Percentiles rank a stretch among this genome's conserved stretches.
Conservation (phyloP, 2,113 vertebrate genomes). For the Austrofundulus limnaeus region DNA sequence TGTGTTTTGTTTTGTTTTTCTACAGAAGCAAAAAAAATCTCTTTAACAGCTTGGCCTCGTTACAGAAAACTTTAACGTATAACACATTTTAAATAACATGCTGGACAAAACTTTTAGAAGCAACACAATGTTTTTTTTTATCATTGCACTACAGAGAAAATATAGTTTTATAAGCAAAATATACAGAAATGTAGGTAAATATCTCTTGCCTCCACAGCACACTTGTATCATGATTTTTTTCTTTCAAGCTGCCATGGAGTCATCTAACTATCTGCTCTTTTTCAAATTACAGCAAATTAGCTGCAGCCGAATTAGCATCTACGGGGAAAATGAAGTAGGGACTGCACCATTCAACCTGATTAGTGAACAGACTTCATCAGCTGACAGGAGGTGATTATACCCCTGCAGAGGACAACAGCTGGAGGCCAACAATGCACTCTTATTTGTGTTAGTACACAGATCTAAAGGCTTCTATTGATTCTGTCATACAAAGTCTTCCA, state of each 20-base stretch:
- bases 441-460: not conserved
- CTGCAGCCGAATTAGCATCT: slow-evolving; percentile 11
- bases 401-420: slow-evolving; percentile 10
- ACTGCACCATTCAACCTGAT: slow-evolving; percentile 1
- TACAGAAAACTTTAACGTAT: slow-evolving; percentile 42
- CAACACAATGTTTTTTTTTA: slow-evolving; percentile 8
- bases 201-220: slow-evolving; percentile 13
- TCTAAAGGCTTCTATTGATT: not conserved
- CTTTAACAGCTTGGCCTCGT: slow-evolving; percentile 17
- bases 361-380: slow-evolving; percentile 10
- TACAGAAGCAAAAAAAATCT: slow-evolving; percentile 22
- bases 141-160: slow-evolving; percentile 3
- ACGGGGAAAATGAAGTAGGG: not conserved
- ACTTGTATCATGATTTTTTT: slow-evolving; percentile 19
- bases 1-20: not conserved
- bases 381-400: slow-evolving; percentile 12
- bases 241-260: slow-evolving; percentile 11
- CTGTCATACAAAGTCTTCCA: not conserved
- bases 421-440: slow-evolving; percentile 13
- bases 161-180: no score
- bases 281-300: slow-evolving; percentile 11
- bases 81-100: slow-evolving; percentile 33
- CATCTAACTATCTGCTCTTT: slow-evolving; percentile 13
- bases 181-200: slow-evolving; percentile 42
- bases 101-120: slow-evolving; percentile 37